These are phyloP conservation scores for Baronia brevicornis DNA, from an alignment of 2,888 invertebrate genomes.

Conservation along the genomic window DNA sequence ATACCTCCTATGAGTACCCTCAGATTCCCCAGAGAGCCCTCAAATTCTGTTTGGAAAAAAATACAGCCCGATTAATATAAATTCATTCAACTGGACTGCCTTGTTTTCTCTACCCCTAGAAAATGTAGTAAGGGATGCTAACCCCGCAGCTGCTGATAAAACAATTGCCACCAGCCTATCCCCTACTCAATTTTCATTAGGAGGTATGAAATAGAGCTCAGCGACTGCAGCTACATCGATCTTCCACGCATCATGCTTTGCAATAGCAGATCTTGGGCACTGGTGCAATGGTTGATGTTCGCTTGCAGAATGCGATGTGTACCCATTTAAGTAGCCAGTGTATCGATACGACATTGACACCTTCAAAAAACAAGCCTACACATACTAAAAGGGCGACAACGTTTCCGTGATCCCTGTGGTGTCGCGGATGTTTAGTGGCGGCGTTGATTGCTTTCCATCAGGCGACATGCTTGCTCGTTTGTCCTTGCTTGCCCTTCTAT, in stretches of 20 bases:
- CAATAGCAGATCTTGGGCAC: conserved; percentile 16
- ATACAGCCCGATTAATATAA: conserved; percentile 16
- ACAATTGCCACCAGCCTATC: conserved; percentile 6
- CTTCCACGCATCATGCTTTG: conserved; percentile 14
- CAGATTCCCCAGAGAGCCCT: conserved; percentile 15
- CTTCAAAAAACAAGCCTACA: no score
- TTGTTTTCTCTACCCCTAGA: background rate
- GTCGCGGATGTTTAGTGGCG: no score
- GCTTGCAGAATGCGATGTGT: conserved; percentile 12
- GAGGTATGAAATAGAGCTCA: conserved; percentile 12
- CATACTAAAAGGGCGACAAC: no score
- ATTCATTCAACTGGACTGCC: background rate
- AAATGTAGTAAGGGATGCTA: background rate
- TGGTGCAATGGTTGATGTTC: conserved; percentile 18
- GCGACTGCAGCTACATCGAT: conserved; percentile 9
- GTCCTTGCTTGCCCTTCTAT: no score
- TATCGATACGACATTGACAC: no score
- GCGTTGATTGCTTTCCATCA: no score
- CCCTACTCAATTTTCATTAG: background rate
- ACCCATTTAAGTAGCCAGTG: conserved; percentile 11
- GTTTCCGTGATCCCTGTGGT: no score
- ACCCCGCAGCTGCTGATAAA: background rate
- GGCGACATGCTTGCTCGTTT: no score
- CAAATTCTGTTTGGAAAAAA: conserved; percentile 20
- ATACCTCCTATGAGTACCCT: conserved; percentile 5